Conservation (phyloP, 2,797 vertebrate species). For the Vultur gryphus region DNA sequence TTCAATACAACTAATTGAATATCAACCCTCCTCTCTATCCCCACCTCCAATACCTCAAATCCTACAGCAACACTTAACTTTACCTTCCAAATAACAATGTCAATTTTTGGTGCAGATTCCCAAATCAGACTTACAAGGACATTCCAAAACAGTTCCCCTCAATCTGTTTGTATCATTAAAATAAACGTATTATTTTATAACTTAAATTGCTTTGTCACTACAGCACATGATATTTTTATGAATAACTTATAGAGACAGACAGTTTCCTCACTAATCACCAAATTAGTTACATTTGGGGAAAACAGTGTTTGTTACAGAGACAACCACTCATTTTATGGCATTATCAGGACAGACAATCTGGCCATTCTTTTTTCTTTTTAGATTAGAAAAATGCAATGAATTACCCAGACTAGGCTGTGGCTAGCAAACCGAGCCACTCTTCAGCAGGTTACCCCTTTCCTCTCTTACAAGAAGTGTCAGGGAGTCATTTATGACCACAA, state of each 20-base stretch:
- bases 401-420: background rate
- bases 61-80: background rate
- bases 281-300: background rate
- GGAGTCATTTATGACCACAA: background rate
- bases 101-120: background rate
- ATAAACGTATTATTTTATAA: background rate
- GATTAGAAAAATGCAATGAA: background rate
- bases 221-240: background rate
- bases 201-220: background rate
- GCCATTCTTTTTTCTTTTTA: background rate
- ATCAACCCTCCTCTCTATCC: background rate
- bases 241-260: background rate
- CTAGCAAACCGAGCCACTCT: background rate
- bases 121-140: background rate
- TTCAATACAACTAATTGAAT: background rate
- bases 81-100: background rate
- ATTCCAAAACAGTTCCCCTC: background rate
- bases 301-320: background rate
- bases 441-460: background rate
- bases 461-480: background rate
- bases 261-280: background rate
- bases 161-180: background rate
- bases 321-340: background rate
- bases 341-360: background rate
- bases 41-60: background rate